Conservation (phyloP, 1,140 invertebrate genomes). For the Sycophila sp. region DNA sequence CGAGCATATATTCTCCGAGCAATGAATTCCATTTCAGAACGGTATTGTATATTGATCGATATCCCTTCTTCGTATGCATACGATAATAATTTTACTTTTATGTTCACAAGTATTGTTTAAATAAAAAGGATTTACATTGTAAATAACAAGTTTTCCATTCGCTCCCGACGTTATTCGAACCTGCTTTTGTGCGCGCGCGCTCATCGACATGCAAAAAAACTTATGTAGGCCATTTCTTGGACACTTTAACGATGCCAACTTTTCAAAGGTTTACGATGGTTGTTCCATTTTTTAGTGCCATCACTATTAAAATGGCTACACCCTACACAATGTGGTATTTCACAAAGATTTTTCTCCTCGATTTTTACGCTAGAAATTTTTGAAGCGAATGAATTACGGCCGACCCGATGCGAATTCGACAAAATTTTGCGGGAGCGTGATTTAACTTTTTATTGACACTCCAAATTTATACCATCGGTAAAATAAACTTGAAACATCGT, state of each 20-base stretch:
- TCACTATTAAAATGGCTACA: neutral
- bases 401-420: neutral
- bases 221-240: slow-evolving; percentile 9
- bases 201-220: neutral
- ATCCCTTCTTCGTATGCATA: no score
- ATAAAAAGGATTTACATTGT: no score
- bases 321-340: neutral
- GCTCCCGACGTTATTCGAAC: no score
- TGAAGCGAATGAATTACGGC: no score
- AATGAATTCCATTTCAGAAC: no score
- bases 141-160: no score
- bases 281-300: slow-evolving; percentile 4
- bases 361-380: neutral
- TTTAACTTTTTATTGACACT: neutral
- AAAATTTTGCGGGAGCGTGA: neutral
- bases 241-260: slow-evolving; percentile 17
- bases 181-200: neutral
- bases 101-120: no score
- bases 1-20: no score
- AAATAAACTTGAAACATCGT: no score
- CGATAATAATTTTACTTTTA: no score
- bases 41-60: no score
- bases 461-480: no score
- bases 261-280: neutral
- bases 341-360: neutral